Conservation (phyloP, 2,888 invertebrate genomes). For the Rhamphomyia laevipes region DNA sequence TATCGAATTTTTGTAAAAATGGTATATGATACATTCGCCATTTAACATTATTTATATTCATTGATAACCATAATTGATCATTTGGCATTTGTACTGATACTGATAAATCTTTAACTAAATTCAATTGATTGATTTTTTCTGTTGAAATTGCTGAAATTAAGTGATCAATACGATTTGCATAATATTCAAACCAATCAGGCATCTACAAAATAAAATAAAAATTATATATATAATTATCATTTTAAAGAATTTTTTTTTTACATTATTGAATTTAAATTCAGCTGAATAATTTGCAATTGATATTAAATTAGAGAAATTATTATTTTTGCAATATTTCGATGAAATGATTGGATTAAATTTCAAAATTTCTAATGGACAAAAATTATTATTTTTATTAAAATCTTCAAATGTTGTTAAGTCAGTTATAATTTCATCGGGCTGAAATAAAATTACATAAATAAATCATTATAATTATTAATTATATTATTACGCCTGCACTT, state of each 20-base stretch:
- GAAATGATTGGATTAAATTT: conserved; percentile 36
- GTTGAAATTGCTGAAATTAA: conserved; percentile 32
- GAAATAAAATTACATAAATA: conserved; percentile 1
- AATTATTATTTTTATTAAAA: conserved; percentile 29
- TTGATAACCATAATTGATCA: conserved; percentile 30
- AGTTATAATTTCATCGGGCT: conserved; percentile 29
- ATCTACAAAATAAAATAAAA: too few species aligned
- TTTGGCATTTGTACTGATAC: conserved; percentile 29
- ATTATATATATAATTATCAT: neutral
- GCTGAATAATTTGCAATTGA: conserved; percentile 33
- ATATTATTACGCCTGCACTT: conserved; percentile 30
- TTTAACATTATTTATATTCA: conserved; percentile 31
- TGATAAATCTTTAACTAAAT: conserved; percentile 30
- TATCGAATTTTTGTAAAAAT: conserved; percentile 33
- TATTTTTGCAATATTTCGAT: conserved; percentile 34
- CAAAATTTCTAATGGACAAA: conserved; percentile 35
- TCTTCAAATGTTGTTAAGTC: neutral
- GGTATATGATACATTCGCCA: conserved; percentile 35
- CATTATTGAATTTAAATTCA: conserved; percentile 32
- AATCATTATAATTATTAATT: neutral
- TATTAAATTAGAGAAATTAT: conserved; percentile 34
- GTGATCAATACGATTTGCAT: conserved; percentile 33
- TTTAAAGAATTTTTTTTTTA: conserved; percentile 12
- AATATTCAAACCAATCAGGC: conserved; percentile 34
- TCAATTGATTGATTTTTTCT: conserved; percentile 29